These are phyloP conservation scores for Peucedramus taeniatus DNA, from an alignment of 2,113 vertebrate species.

Conservation along the genomic window DNA sequence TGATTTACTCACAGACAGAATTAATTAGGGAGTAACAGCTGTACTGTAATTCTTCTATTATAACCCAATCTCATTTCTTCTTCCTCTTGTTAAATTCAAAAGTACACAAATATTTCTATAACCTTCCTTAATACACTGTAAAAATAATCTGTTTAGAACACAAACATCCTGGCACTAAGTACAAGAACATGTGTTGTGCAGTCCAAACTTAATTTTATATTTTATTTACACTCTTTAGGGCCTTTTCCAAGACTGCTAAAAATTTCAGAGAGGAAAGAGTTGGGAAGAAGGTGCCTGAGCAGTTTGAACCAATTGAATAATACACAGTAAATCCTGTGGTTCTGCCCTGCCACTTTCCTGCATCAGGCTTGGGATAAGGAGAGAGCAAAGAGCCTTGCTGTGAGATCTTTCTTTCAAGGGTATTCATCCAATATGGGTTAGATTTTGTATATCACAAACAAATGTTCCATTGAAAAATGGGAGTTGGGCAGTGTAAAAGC, in stretches of 20 bases:
- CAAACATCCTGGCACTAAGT: neutral
- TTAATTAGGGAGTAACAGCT: conserved; percentile 61
- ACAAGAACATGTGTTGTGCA: neutral
- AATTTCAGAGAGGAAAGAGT: neutral
- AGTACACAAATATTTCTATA: conserved; percentile 6
- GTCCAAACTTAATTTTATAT: neutral
- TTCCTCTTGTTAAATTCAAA: neutral
- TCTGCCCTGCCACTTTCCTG: neutral
- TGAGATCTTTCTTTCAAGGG: neutral
- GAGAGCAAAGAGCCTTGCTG: neutral
- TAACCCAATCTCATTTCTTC: neutral
- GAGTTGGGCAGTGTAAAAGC: neutral
- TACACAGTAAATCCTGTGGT: neutral
- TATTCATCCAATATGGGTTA: neutral
- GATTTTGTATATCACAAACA: neutral
- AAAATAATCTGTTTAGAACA: neutral
- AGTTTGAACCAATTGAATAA: neutral
- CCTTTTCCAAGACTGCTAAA: neutral
- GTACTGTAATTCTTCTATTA: conserved; percentile 47
- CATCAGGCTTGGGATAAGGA: neutral
- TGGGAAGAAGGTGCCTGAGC: neutral
- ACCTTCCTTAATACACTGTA: neutral
- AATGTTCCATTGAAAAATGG: neutral
- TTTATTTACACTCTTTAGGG: neutral
- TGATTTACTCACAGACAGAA: conserved; percentile 65